Evolutionary conservation across 2,888 invertebrate species (phyloP).

Genomic region (Dorcus parallelipipedus): DNA sequence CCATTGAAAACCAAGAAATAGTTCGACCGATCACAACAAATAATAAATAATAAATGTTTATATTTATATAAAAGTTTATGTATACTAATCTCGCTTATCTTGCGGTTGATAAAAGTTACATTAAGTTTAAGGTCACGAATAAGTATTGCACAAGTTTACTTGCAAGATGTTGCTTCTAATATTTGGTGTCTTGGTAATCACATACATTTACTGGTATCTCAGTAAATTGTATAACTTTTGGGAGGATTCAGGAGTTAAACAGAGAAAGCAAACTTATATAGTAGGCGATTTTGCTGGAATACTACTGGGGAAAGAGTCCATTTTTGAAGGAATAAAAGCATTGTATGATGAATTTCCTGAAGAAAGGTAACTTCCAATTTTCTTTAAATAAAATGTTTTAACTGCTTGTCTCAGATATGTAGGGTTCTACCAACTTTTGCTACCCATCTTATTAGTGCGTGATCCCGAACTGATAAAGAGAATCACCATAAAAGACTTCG

Average conservation of each 20-base stretch:
- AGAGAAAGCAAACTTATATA: constrained; percentile 3
- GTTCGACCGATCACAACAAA: too few relatives aligned
- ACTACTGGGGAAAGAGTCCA: constrained; percentile 11
- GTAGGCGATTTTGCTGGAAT: constrained; percentile 13
- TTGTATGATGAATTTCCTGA: constrained; percentile 28
- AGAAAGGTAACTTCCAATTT: constrained; percentile 19
- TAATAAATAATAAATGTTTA: too few relatives aligned
- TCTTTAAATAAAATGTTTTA: neutral
- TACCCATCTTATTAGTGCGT: neutral
- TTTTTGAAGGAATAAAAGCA: constrained; percentile 17
- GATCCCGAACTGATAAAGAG: constrained; percentile 1
- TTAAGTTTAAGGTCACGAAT: too few relatives aligned
- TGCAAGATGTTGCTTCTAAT: too few relatives aligned
- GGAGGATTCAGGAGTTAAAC: neutral
- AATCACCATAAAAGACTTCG: constrained; percentile 24
- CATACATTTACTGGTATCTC: too few relatives aligned
- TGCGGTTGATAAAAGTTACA: too few relatives aligned
- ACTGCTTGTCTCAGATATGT: neutral
- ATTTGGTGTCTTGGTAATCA: too few relatives aligned
- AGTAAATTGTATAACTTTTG: neutral
- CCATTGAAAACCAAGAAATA: neutral
- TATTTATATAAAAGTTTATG: too few relatives aligned
- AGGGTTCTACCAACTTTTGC: neutral
- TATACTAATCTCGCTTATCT: too few relatives aligned
- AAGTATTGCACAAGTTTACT: too few relatives aligned